These are phyloP conservation scores for Trichonephila inaurata DNA, from an alignment of 1,140 invertebrate genomes.

Conservation along the genomic window DNA sequence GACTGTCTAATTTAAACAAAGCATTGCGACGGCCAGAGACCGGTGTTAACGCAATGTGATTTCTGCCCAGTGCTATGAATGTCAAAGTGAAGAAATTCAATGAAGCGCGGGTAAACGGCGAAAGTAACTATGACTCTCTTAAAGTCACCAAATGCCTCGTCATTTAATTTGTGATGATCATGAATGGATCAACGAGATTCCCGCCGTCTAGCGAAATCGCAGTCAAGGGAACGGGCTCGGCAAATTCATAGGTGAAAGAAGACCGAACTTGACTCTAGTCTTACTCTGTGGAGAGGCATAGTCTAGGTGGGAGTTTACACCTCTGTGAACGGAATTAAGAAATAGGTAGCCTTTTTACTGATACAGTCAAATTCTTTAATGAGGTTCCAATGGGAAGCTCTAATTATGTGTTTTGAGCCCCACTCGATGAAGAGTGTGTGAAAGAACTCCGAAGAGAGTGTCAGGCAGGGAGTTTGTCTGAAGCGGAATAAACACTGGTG, in stretches of 20 bases:
- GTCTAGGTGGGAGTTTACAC: not conserved
- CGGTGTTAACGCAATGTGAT: too few relatives aligned
- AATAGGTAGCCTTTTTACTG: conserved; percentile 82
- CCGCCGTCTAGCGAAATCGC: too few relatives aligned
- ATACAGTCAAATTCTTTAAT: not conserved
- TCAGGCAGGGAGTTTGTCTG: conserved; percentile 91
- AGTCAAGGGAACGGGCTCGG: not conserved
- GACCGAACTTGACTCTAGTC: not conserved
- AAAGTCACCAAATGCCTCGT: conserved; percentile 9
- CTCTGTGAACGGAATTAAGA: conserved; percentile 82
- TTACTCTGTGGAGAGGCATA: not conserved
- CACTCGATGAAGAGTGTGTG: conserved; percentile 40
- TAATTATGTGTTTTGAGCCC: too few relatives aligned
- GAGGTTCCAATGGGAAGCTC: not conserved
- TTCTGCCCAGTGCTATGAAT: conserved; percentile 74
- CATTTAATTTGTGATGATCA: conserved; percentile 1
- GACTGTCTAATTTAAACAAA: too few relatives aligned
- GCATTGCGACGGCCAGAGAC: too few relatives aligned
- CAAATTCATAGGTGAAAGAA: conserved; percentile 84
- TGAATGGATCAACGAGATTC: conserved; percentile 1
- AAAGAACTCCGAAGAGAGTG: conserved; percentile 86
- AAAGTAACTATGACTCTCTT: conserved; percentile 80
- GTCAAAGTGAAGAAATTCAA: conserved; percentile 79
- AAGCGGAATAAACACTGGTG: conserved; percentile 92
- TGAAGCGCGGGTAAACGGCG: conserved; percentile 82